Base-by-base conservation (phyloP, 2,888 invertebrate species). In the Aelia acuminata region DNA sequence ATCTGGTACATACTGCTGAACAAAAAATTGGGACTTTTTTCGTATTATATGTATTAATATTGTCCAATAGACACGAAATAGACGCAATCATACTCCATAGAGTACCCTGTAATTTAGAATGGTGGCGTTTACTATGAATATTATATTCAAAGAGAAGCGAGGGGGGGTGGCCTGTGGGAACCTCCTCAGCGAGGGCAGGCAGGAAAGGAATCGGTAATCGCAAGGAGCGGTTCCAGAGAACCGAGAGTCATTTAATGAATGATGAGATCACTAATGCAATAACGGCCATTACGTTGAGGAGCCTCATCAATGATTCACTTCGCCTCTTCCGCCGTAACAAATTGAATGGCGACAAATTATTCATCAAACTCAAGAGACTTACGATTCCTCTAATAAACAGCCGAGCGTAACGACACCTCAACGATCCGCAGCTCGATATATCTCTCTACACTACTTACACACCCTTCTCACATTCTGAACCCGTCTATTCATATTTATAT, bases 341-440 rank as follows among this genome's bases (percentile, higher is more conserved):
- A 70, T 70, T 70, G 31, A 70, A 70, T 70, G 63, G 4, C 63
- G 31, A 70, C 31, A 18, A 70, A 70, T 70, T 70, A 70, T 70
- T 70, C 63, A 70, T 70, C 18, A 15, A 26, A 35, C 31, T 70
- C 35, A 31, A n/a, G 53, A 57, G 57, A 26, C 18, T 22, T 7
- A 70, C 31, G 63, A 70, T 35, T 70, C 63, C 63, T 35, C 31
- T 70, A 70, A 70, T 70, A 18, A 70, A 57, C 57, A 57, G 13
- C 57, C 0, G 26, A 15, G 3, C 35, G 35, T 35, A 70, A 31
- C 35, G 31, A 35, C 7, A 20, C 18, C 10, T 18, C 5, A 8
- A 0, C 31, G 18, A 15, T 20, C 3, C 35, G 31, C 18, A 35
- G 35, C 26, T 70, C 57, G 57, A 57, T 57, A 57, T 57, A 2